A percentile compares a stretch with the other conserved stretches of the same genome.
phyloP scores from a whole-genome alignment of 2,888 invertebrate genomes.

The Erannis defoliaria region DNA sequence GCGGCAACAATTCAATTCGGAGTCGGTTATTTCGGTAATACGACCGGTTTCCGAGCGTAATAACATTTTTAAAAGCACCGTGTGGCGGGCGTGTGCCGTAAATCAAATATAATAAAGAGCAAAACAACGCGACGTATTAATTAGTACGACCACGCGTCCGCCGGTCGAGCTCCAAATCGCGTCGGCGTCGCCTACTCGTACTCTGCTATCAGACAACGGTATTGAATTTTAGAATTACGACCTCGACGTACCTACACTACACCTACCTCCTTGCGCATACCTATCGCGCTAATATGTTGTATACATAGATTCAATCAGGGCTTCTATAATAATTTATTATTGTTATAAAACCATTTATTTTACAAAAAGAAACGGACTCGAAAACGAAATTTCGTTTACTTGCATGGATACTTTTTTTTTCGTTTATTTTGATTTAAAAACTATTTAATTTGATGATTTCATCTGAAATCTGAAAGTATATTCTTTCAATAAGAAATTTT shows the following conservation, averaged over 20 bases:
- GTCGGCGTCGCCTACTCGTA: conserved; percentile 3
- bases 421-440: too few relatives aligned
- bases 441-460: too few relatives aligned
- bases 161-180: conserved; percentile 28
- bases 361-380: too few relatives aligned
- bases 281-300: conserved; percentile 3
- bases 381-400: too few relatives aligned
- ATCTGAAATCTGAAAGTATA: too few relatives aligned
- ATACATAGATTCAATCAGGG: not conserved
- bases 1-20: conserved; percentile 71
- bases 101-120: conserved; percentile 79
- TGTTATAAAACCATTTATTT: too few relatives aligned
- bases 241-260: conserved; percentile 39
- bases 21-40: conserved; percentile 73
- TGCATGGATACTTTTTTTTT: too few relatives aligned
- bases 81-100: conserved; percentile 62
- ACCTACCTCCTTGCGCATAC: conserved; percentile 12
- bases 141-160: conserved; percentile 60
- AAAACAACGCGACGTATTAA: conserved; percentile 76
- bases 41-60: conserved; percentile 63
- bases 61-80: conserved; percentile 74
- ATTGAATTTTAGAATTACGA: conserved; percentile 73
- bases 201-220: conserved; percentile 52
- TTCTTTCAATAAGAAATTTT: too few relatives aligned
- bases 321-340: too few relatives aligned